Base-by-base conservation (phyloP, 2,797 vertebrate genomes). In the Hephaestus fuliginosus region DNA sequence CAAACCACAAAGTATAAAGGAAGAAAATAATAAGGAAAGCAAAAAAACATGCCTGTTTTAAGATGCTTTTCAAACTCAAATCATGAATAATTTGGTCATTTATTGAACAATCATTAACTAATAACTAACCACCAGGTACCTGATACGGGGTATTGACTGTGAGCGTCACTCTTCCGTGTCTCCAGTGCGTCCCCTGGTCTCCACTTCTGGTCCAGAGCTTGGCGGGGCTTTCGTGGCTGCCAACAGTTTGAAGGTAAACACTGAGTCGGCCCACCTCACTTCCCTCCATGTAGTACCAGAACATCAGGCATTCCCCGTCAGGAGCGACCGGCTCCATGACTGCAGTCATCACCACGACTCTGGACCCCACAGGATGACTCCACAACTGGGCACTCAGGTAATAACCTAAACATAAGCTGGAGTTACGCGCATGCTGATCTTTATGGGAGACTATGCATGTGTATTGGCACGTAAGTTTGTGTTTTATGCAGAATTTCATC, bases 281-380 rank as follows among this genome's bases (percentile, higher is more conserved):
- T 60, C 95, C 95, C 46, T 91, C 92, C 95, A 96, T 96, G 88
- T 95, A 89, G 85, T 95, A 96, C 95, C 95, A 96, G 87, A 96
- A 96, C 78, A 93, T 93, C 33, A 95, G 90, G 75, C 96, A 96
- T 74, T 95, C 94, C 14, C 94, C 94, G 0, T 87, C 86, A 56
- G 65, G 49, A 11, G 91, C 82, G 2, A 94, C 94, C 12, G 94
- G 87, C 46, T 92, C 88, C 86, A 94, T 86, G 61, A 83, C 46
- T 12, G 83, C 84, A 7, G 92, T 95, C 75, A 72, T 61, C 67
- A 95, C 86, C 2, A 87, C 64, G 0, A 61, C 88, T 79, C 51
- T 90, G 69, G 91, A 89, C 5, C 86, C 93, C 6, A 36, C 46
- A 8, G 86, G 78, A 15, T 91, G 87, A 46, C 69, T 87, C 95